These are phyloP conservation scores for Sarotherodon lohbergeri DNA, from an alignment of 2,113 vertebrate genomes.

Conservation along the genomic window DNA sequence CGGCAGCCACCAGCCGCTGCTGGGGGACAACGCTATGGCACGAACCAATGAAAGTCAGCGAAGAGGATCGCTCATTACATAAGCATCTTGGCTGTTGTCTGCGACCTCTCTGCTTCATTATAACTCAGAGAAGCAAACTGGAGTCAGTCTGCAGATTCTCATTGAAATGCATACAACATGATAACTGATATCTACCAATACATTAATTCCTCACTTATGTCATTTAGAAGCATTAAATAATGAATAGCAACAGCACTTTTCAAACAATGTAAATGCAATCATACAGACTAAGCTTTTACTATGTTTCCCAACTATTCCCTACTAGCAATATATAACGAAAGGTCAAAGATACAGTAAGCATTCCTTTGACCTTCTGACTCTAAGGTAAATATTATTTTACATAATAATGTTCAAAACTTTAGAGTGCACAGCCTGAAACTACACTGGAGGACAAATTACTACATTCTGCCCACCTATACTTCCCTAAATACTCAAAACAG, in stretches of 20 bases:
- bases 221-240: background rate
- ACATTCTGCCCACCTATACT: background rate
- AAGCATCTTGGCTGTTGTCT: constrained; percentile 14
- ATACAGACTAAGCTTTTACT: background rate
- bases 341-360: background rate
- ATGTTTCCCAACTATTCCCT: background rate
- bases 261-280: background rate
- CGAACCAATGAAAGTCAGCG: constrained; percentile 9
- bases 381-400: background rate
- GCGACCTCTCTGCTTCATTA: background rate
- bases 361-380: background rate
- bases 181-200: background rate
- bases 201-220: background rate
- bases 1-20: background rate
- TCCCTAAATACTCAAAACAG: background rate
- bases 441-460: background rate
- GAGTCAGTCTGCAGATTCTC: background rate
- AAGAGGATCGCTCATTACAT: constrained; percentile 35
- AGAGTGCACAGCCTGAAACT: background rate
- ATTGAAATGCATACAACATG: background rate
- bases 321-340: background rate
- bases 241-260: background rate
- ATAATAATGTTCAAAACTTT: background rate
- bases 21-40: background rate
- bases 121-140: background rate